Evolutionary conservation across 2,113 vertebrate species (phyloP).

Genomic region (Dipodomys spectabilis): DNA sequence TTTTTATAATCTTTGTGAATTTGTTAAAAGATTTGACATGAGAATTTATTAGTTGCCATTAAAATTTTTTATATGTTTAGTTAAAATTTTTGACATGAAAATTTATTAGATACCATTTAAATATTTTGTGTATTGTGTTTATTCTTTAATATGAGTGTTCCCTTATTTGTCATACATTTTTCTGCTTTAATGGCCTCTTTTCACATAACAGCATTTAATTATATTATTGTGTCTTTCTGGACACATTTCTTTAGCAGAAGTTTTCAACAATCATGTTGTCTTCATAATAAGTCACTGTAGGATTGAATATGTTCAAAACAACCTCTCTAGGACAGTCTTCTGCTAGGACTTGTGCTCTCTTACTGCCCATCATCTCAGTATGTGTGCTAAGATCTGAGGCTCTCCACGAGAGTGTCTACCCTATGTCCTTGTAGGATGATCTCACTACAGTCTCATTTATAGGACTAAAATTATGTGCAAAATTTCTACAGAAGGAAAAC

Average conservation of each 20-base stretch:
- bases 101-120: constrained; percentile 72
- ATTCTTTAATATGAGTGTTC: constrained; percentile 60
- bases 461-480: constrained; percentile 59
- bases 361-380: not conserved
- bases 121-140: constrained; percentile 67
- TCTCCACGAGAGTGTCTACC: constrained; percentile 78
- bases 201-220: constrained; percentile 48
- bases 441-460: constrained; percentile 71
- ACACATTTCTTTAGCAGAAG: constrained; percentile 57
- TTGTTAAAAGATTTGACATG: constrained; percentile 80
- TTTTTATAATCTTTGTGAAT: constrained; percentile 83
- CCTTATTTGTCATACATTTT: constrained; percentile 55
- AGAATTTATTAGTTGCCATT: constrained; percentile 71
- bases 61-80: constrained; percentile 79
- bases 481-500: constrained; percentile 51
- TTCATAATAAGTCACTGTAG: constrained; percentile 38
- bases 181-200: constrained; percentile 66
- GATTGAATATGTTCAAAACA: constrained; percentile 37
- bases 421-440: constrained; percentile 76
- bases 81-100: constrained; percentile 77
- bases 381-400: constrained; percentile 57
- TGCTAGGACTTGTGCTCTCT: not conserved
- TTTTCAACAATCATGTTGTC: constrained; percentile 11
- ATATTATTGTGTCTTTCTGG: constrained; percentile 68
- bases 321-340: constrained; percentile 73